Conservation (phyloP, 2,113 vertebrate genomes). For the Puntigrus tetrazona region DNA sequence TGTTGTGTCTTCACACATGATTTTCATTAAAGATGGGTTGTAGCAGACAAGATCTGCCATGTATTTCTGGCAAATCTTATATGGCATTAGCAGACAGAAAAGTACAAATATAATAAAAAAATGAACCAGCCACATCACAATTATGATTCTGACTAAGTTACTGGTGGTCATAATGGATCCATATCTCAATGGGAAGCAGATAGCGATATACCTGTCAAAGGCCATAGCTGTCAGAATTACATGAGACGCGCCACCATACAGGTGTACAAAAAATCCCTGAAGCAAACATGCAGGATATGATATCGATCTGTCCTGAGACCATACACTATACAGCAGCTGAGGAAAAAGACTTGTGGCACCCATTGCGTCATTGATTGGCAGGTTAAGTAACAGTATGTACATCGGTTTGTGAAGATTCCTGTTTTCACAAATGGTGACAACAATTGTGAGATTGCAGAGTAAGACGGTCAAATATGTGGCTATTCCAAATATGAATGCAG, state of each 20-base stretch:
- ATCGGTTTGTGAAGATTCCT: too few relatives aligned
- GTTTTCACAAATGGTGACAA: too few relatives aligned
- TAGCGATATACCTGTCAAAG: constrained; percentile 17
- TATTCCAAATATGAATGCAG: not conserved
- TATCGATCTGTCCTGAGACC: not conserved
- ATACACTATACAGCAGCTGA: not conserved
- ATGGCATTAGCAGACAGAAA: constrained; percentile 68
- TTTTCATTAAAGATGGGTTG: constrained; percentile 64
- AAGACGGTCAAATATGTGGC: not conserved
- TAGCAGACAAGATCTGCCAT: constrained; percentile 67
- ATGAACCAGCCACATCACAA: constrained; percentile 58
- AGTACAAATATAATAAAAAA: constrained; percentile 61
- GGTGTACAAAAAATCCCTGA: constrained; percentile 1
- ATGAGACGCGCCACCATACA: not conserved
- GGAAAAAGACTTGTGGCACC: not conserved
- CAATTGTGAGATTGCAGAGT: constrained; percentile 16
- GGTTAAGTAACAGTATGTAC: too few relatives aligned
- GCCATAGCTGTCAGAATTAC: constrained; percentile 16
- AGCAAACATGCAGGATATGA: not conserved
- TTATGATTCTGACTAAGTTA: constrained; percentile 61
- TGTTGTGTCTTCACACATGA: constrained; percentile 67
- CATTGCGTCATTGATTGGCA: not conserved
- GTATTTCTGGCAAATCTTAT: constrained; percentile 65
- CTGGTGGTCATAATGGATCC: constrained; percentile 65
- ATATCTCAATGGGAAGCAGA: not conserved